Conservation (phyloP, 2,888 invertebrate species). For the Nephrocerus scutellatus region DNA sequence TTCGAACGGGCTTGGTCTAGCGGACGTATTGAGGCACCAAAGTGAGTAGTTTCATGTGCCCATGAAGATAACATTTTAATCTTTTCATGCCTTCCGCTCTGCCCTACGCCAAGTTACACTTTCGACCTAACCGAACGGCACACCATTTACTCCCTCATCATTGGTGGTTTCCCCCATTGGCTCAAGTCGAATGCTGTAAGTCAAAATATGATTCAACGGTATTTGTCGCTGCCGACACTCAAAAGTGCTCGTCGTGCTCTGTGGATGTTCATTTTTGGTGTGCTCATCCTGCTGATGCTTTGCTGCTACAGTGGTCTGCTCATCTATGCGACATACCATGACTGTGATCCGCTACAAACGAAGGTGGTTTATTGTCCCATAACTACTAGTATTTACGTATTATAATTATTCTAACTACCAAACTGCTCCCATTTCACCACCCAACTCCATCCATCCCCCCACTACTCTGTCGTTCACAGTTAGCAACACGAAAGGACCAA, state of each 20-base stretch:
- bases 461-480: conserved; percentile 35
- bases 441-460: conserved; percentile 1
- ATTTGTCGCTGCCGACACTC: conserved; percentile 61
- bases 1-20: conserved; percentile 54
- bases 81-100: not conserved
- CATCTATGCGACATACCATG: conserved; percentile 75
- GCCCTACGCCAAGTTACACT: conserved; percentile 50
- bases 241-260: conserved; percentile 50
- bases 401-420: no score
- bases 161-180: conserved; percentile 69
- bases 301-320: conserved; percentile 81
- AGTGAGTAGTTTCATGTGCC: conserved; percentile 44
- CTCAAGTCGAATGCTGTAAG: conserved; percentile 65
- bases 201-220: conserved; percentile 74
- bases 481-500: conserved; percentile 70
- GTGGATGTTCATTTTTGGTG: conserved; percentile 69
- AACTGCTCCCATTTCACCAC: conserved; percentile 1
- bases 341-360: conserved; percentile 77
- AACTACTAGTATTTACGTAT: not conserved
- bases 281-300: conserved; percentile 64
- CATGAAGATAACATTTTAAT: conserved; percentile 3
- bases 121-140: conserved; percentile 66
- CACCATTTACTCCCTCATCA: conserved; percentile 60
- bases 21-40: conserved; percentile 56
- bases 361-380: conserved; percentile 46